Conservation (phyloP, 1,140 invertebrate genomes). For the Leptopilina clavipes region DNA sequence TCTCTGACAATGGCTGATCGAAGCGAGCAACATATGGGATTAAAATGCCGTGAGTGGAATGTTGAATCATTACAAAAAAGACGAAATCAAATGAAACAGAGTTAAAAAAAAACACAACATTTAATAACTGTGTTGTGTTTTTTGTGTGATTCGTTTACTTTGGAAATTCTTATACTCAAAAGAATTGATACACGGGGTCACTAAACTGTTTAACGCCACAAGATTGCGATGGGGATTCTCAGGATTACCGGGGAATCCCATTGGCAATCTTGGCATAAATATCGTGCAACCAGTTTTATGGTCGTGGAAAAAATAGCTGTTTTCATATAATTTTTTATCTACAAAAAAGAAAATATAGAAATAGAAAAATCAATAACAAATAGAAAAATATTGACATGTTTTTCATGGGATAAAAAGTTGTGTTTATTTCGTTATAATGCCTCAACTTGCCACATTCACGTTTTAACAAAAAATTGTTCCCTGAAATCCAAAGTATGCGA, state of each 20-base stretch:
- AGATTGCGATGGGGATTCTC: slow-evolving; percentile 16
- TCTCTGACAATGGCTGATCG: slow-evolving; percentile 34
- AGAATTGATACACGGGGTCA: neutral
- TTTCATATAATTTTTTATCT: neutral
- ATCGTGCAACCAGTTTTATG: slow-evolving; percentile 1
- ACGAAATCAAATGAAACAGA: neutral
- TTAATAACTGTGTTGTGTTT: too few species aligned
- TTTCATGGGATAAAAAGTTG: too few species aligned
- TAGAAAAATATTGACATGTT: too few species aligned
- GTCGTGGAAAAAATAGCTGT: neutral
- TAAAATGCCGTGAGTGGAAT: slow-evolving; percentile 17
- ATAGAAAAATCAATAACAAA: too few species aligned
- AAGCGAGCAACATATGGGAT: slow-evolving; percentile 10
- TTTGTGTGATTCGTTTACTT: neutral
- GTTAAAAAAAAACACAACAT: neutral
- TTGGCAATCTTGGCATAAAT: slow-evolving; percentile 3
- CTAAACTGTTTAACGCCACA: slow-evolving; percentile 4
- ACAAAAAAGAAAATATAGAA: too few species aligned
- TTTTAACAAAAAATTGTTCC: too few species aligned
- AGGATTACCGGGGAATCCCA: slow-evolving; percentile 11
- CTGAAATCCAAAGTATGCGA: too few species aligned
- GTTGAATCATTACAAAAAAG: neutral
- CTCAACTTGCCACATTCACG: too few species aligned
- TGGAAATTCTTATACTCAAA: neutral
- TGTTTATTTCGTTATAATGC: too few species aligned